These are phyloP conservation scores for Allygus modestus DNA, from an alignment of 2,888 invertebrate species.

Conservation along the genomic window DNA sequence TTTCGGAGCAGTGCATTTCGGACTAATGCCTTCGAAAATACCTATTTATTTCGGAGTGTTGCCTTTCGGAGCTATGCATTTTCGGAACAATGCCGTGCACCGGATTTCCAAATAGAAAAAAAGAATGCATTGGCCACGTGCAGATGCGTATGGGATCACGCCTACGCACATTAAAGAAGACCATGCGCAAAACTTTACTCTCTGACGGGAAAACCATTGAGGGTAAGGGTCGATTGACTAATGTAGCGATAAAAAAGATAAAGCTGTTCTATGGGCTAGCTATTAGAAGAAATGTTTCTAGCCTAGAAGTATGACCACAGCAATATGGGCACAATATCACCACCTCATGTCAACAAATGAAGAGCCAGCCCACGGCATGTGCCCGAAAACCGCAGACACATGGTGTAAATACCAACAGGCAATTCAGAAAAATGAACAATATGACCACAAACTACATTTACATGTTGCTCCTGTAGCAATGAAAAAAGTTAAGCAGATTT, in stretches of 20 bases:
- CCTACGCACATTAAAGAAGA: slow-evolving; percentile 58
- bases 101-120: slow-evolving; percentile 60
- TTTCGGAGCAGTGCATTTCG: no score
- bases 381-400: slow-evolving; percentile 66
- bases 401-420: slow-evolving; percentile 69
- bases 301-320: slow-evolving; percentile 68
- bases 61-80: no score
- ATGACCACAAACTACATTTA: slow-evolving; percentile 26
- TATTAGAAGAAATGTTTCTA: slow-evolving; percentile 37
- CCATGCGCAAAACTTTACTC: slow-evolving; percentile 22
- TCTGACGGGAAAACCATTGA: slow-evolving; percentile 64
- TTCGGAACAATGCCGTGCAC: no score
- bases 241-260: slow-evolving; percentile 68
- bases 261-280: slow-evolving; percentile 70
- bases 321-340: slow-evolving; percentile 69
- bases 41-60: no score
- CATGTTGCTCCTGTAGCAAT: slow-evolving; percentile 21
- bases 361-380: slow-evolving; percentile 68
- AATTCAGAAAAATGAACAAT: neutral
- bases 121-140: slow-evolving; percentile 58
- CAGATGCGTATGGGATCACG: slow-evolving; percentile 65
- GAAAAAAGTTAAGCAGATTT: slow-evolving; percentile 34
- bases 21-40: no score
- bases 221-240: slow-evolving; percentile 68
- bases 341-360: slow-evolving; percentile 69